phyloP scores from a whole-genome alignment of 2,888 invertebrate species.

The Gymnosoma rotundatum region DNA sequence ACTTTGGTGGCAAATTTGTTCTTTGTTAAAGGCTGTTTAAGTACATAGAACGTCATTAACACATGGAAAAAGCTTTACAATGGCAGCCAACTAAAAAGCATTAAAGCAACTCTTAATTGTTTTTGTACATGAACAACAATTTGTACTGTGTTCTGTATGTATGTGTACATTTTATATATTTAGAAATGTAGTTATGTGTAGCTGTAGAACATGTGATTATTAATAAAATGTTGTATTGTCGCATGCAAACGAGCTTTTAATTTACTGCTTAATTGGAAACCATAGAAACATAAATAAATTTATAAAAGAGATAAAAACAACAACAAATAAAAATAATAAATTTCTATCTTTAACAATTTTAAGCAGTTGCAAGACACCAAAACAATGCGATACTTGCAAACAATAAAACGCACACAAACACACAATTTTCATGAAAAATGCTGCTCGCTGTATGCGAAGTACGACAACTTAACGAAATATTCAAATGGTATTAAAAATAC shows the following conservation, averaged over 20 bases:
- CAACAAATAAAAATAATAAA: slow-evolving; percentile 43
- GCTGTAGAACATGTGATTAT: background rate
- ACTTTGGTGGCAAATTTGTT: background rate
- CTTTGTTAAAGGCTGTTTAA: background rate
- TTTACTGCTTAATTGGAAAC: slow-evolving; percentile 69
- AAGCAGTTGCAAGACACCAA: slow-evolving; percentile 53
- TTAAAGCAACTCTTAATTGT: slow-evolving; percentile 54
- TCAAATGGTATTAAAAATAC: too few species aligned
- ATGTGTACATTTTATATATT: background rate
- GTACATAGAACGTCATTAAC: slow-evolving; percentile 7
- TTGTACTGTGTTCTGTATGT: background rate
- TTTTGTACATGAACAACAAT: slow-evolving; percentile 6
- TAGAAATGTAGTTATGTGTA: background rate
- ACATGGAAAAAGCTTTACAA: slow-evolving; percentile 11
- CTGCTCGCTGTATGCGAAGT: background rate
- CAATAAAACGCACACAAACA: background rate
- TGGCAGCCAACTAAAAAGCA: slow-evolving; percentile 25
- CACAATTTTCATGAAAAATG: background rate
- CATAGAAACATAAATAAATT: slow-evolving; percentile 55
- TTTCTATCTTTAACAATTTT: slow-evolving; percentile 42
- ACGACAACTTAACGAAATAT: too few species aligned
- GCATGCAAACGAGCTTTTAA: slow-evolving; percentile 68
- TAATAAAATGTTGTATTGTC: slow-evolving; percentile 35
- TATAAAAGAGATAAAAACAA: background rate
- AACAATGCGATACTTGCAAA: slow-evolving; percentile 31